phyloP scores from a whole-genome alignment of 2,888 invertebrate species.

The Pegoplata infirma region DNA sequence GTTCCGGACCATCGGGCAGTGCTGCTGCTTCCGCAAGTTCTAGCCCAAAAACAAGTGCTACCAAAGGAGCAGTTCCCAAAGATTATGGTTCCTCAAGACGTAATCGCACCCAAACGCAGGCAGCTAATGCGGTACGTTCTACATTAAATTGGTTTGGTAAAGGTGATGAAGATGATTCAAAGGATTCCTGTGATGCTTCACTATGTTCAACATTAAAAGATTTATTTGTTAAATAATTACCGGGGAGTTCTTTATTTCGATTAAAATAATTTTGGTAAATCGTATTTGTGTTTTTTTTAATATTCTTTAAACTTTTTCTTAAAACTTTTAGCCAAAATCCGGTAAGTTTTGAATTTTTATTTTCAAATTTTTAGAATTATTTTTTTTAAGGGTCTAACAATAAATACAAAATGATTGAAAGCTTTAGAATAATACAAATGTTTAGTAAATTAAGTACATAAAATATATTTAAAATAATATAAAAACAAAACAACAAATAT shows the following conservation, averaged over 20 bases:
- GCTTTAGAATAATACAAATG: conserved; percentile 37
- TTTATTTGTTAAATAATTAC: conserved; percentile 88
- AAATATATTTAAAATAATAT: conserved; percentile 7
- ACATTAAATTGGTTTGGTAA: conserved; percentile 81
- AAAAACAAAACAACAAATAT: conserved; percentile 11
- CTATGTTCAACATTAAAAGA: conserved; percentile 91
- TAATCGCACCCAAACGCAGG: conserved; percentile 70
- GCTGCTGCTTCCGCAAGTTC: conserved; percentile 57
- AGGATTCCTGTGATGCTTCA: conserved; percentile 87
- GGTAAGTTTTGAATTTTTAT: not conserved
- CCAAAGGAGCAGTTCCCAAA: conserved; percentile 78
- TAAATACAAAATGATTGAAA: conserved; percentile 42
- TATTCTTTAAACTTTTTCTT: no score
- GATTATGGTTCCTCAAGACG: conserved; percentile 71
- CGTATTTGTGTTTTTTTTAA: not conserved
- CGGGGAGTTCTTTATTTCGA: conserved; percentile 69
- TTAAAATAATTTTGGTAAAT: conserved; percentile 63
- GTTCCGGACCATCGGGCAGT: conserved; percentile 72
- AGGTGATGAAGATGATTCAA: conserved; percentile 83
- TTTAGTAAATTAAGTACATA: conserved; percentile 7
- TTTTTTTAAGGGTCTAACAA: conserved; percentile 22
- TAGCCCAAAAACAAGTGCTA: conserved; percentile 55
- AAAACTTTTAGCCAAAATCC: not conserved
- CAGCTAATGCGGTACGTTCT: conserved; percentile 74
- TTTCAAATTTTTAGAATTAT: not conserved